phyloP scores from a whole-genome alignment of 2,113 vertebrate species.

The Phrynocephalus versicolor region DNA sequence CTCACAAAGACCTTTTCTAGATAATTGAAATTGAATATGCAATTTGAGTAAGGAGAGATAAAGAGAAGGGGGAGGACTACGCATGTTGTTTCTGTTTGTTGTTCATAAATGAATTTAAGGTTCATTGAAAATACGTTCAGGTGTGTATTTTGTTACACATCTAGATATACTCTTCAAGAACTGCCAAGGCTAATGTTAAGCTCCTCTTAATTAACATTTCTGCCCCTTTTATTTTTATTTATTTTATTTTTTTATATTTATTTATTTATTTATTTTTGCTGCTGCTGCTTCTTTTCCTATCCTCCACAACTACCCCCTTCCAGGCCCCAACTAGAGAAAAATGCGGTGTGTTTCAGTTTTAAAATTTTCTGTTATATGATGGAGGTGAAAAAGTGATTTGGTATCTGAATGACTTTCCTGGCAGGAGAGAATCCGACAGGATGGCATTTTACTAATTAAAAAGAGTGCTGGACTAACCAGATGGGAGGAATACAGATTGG shows the following conservation, averaged over 20 bases:
- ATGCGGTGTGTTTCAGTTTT: constrained; percentile 70
- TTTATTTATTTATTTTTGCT: constrained; percentile 16
- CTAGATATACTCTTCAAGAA: constrained; percentile 58
- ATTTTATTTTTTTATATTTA: neutral
- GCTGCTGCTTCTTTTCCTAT: neutral
- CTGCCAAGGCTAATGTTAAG: constrained; percentile 70
- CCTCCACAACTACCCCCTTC: no score
- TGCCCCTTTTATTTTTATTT: constrained; percentile 51
- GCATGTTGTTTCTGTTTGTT: constrained; percentile 67
- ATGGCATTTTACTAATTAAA: constrained; percentile 80
- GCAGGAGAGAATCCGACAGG: constrained; percentile 75
- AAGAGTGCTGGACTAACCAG: constrained; percentile 74
- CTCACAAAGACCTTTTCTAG: constrained; percentile 6
- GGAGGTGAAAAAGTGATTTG: constrained; percentile 79
- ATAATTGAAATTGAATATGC: constrained; percentile 18
- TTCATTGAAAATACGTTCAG: constrained; percentile 71
- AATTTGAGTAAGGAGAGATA: constrained; percentile 37
- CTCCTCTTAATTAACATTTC: constrained; percentile 70
- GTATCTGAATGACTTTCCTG: constrained; percentile 76
- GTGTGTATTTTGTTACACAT: constrained; percentile 71
- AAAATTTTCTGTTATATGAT: constrained; percentile 72
- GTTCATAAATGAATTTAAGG: constrained; percentile 71
- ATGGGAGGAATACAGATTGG: constrained; percentile 73
- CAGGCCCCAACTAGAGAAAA: constrained; percentile 51
- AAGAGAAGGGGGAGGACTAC: constrained; percentile 29